Conservation (phyloP, 1,140 invertebrate genomes). For the Aphis craccivora region DNA sequence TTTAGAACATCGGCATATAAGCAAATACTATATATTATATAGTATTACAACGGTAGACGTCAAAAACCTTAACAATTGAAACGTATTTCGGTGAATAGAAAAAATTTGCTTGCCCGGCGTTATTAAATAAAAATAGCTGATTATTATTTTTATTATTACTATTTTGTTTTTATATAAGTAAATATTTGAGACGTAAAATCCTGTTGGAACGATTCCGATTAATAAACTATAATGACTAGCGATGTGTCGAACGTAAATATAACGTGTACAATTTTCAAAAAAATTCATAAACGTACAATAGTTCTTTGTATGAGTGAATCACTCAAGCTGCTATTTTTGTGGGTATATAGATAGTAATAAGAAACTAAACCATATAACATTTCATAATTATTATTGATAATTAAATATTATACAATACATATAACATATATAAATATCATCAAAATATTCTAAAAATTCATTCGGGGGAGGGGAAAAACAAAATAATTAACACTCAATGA, state of each 20-base stretch:
- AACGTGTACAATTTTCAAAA: not conserved
- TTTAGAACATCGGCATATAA: not conserved
- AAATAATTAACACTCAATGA: not conserved
- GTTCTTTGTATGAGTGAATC: not conserved
- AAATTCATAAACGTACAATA: not conserved
- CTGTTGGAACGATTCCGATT: slow-evolving; percentile 27
- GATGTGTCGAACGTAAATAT: not conserved
- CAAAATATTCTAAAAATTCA: not conserved
- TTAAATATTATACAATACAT: not conserved
- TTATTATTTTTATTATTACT: slow-evolving; percentile 25
- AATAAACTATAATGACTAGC: not conserved
- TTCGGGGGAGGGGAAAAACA: not conserved
- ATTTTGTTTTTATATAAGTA: not conserved
- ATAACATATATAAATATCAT: not conserved
- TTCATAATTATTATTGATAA: not conserved
- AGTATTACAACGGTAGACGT: slow-evolving; percentile 20
- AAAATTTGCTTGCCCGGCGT: not conserved
- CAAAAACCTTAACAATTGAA: slow-evolving; percentile 36
- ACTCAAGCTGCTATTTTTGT: not conserved
- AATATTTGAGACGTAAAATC: not conserved
- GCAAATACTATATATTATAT: not conserved
- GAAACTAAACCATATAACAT: not conserved
- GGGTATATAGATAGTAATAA: not conserved
- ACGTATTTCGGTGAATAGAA: slow-evolving; percentile 34
- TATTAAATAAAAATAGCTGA: slow-evolving; percentile 34